Evolutionary conservation across 1,140 invertebrate genomes (phyloP).

Genomic region (Papilio polytes): DNA sequence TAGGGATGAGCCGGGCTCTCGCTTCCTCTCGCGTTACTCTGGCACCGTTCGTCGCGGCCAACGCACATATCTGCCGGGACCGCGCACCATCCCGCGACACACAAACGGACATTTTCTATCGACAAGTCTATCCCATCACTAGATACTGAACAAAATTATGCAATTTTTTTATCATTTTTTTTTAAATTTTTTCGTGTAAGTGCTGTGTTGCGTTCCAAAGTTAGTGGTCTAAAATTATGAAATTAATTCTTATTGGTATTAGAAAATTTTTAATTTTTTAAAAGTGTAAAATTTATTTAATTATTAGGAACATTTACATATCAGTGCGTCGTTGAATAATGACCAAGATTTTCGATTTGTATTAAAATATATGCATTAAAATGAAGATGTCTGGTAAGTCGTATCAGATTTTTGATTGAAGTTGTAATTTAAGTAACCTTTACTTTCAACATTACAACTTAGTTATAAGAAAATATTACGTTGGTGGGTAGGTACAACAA

Average conservation of each 20-base stretch:
- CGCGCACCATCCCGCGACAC: conserved; percentile 51
- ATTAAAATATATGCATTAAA: conserved; percentile 60
- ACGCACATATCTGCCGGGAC: conserved; percentile 64
- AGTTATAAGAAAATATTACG: too few relatives aligned
- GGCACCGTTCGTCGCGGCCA: conserved; percentile 74
- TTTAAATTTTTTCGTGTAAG: not conserved
- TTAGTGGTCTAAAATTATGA: conserved; percentile 29
- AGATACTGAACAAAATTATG: conserved; percentile 47
- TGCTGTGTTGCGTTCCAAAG: conserved; percentile 29
- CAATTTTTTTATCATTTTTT: conserved; percentile 40
- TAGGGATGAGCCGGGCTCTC: conserved; percentile 80
- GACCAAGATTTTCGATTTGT: conserved; percentile 53
- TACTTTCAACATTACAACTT: not conserved
- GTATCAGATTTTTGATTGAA: conserved; percentile 16
- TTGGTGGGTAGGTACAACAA: too few relatives aligned
- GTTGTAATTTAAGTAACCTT: not conserved
- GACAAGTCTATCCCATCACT: conserved; percentile 36
- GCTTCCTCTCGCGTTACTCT: conserved; percentile 80
- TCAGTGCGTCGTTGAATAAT: conserved; percentile 46
- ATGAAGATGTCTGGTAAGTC: conserved; percentile 81
- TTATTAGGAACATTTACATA: conserved; percentile 28
- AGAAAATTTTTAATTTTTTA: conserved; percentile 8
- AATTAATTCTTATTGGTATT: conserved; percentile 43
- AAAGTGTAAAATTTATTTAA: conserved; percentile 36
- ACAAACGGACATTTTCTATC: conserved; percentile 48